Percentiles rank a stretch among this genome's conserved stretches.
Evolutionary conservation across 2,113 vertebrate species (phyloP).

Genomic region (Prunella himalayana): DNA sequence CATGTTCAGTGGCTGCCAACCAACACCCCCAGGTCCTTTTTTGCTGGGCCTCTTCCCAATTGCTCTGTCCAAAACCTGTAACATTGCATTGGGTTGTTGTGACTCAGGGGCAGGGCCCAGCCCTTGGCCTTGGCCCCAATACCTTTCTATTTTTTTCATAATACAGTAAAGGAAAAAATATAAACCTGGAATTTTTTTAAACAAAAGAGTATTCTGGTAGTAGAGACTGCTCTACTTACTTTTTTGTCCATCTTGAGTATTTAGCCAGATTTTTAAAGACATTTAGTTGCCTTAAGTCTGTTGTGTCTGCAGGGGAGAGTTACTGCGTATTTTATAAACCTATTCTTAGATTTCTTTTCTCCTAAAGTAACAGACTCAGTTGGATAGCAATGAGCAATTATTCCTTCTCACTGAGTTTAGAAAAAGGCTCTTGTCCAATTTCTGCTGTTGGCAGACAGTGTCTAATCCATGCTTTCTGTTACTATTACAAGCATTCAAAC

Average conservation of each 20-base stretch:
- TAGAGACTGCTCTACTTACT: neutral
- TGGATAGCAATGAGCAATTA: neutral
- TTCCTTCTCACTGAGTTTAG: neutral
- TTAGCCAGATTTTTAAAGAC: neutral
- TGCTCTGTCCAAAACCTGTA: neutral
- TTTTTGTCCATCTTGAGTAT: neutral
- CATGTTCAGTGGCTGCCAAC: neutral
- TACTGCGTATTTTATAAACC: neutral
- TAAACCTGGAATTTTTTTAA: neutral
- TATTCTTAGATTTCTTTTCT: conserved; percentile 14
- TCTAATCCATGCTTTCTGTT: neutral
- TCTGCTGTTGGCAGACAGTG: neutral
- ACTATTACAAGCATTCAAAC: neutral
- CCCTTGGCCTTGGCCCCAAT: neutral
- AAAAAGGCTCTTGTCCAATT: neutral
- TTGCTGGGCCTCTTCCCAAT: accelerated
- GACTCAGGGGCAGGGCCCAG: neutral
- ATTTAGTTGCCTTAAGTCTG: neutral
- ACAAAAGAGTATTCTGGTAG: neutral
- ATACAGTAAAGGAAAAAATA: neutral
- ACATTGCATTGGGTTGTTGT: neutral
- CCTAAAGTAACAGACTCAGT: neutral
- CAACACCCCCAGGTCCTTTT: neutral
- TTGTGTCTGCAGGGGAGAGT: neutral
- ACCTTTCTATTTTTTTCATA: neutral